Evolutionary conservation across 2,888 invertebrate genomes (phyloP).

Genomic region (Globia sparganii): DNA sequence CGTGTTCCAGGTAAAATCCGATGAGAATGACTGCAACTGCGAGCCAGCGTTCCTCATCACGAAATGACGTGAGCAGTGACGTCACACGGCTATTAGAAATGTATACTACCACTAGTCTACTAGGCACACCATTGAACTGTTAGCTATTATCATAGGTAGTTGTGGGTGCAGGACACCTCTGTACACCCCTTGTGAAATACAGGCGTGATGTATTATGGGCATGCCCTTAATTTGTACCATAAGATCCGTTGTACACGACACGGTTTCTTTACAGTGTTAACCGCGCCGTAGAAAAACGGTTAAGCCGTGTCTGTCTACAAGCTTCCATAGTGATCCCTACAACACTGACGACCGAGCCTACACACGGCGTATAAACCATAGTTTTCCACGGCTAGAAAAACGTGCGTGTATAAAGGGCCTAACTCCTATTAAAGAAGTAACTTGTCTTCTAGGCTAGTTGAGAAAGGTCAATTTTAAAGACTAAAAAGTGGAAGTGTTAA

Average conservation of each 20-base stretch:
- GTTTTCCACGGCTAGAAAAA: not conserved
- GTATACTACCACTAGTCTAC: constrained; percentile 22
- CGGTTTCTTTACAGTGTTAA: not conserved
- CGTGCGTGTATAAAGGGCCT: too few species aligned
- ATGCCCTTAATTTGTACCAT: not conserved
- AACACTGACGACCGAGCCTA: not conserved
- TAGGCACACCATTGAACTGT: constrained; percentile 6
- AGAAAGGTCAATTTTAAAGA: not conserved
- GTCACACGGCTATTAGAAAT: constrained; percentile 9
- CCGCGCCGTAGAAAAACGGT: not conserved
- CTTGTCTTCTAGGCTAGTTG: constrained; percentile 22
- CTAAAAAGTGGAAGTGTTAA: constrained; percentile 17
- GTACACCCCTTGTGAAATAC: too few species aligned
- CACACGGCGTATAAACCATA: not conserved
- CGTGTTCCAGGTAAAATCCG: constrained; percentile 77
- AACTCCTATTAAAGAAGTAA: not conserved
- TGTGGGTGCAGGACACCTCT: not conserved
- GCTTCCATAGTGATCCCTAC: not conserved
- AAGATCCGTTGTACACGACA: not conserved
- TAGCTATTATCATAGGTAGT: not conserved
- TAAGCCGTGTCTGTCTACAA: not conserved
- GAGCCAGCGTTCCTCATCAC: constrained; percentile 78
- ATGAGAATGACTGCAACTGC: constrained; percentile 84
- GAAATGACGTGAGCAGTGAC: constrained; percentile 40
- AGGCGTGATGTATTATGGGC: not conserved